These are phyloP conservation scores for Pluvianellus socialis DNA, from an alignment of 2,113 vertebrate genomes.

Conservation along the genomic window DNA sequence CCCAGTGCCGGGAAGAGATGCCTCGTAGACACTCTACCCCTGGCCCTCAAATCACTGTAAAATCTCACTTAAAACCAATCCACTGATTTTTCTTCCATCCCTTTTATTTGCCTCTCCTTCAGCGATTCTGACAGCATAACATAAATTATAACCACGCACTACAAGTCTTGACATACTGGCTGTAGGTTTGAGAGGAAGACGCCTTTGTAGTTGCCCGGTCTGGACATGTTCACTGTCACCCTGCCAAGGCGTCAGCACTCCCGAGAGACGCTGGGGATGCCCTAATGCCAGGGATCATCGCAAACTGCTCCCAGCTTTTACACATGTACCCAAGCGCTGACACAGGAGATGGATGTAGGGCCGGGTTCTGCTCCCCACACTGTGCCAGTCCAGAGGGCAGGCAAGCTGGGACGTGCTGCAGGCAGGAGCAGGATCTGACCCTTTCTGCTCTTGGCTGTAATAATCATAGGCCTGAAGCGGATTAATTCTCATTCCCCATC, in stretches of 20 bases:
- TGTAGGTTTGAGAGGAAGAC: not conserved
- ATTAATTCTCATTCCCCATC: slow-evolving; percentile 30
- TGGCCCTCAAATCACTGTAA: not conserved
- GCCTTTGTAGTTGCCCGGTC: not conserved
- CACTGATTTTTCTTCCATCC: not conserved
- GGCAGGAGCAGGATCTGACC: not conserved
- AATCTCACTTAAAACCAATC: not conserved
- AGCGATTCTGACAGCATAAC: not conserved
- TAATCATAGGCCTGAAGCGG: not conserved
- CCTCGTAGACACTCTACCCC: not conserved
- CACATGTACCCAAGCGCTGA: accelerated
- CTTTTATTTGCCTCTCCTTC: not conserved
- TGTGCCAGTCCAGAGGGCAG: accelerated
- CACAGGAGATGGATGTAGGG: not conserved
- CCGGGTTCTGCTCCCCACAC: not conserved
- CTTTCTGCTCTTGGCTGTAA: not conserved
- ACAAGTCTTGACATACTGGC: not conserved
- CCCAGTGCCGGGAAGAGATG: not conserved
- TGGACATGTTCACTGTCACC: not conserved
- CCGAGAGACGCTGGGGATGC: not conserved
- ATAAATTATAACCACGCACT: not conserved
- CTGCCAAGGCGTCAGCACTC: not conserved
- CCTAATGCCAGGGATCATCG: accelerated
- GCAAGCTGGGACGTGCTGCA: accelerated
- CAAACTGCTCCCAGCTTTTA: not conserved